Evolutionary conservation across 1,140 invertebrate genomes (phyloP).

Genomic region (Sitobion miscanthi): DNA sequence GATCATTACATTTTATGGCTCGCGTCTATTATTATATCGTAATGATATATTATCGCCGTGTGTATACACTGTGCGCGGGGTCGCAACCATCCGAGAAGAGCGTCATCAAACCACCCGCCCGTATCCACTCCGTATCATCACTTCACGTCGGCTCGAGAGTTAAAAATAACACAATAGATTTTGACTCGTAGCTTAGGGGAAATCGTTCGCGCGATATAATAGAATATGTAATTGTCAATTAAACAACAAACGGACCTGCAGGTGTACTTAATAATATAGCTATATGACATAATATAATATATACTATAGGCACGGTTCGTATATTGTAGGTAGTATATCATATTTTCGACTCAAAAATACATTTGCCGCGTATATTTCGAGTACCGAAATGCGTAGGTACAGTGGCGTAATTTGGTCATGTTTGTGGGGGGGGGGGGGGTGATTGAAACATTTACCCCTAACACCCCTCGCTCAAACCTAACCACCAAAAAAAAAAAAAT

Average conservation of each 20-base stretch:
- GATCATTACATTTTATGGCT: not conserved
- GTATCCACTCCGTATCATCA: not conserved
- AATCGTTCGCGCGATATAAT: not conserved
- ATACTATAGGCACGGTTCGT: not conserved
- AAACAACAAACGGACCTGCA: not conserved
- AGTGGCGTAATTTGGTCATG: no score
- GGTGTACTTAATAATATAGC: not conserved
- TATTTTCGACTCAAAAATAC: not conserved
- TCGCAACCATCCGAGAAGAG: not conserved
- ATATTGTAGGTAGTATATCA: not conserved
- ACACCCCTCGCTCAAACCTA: no score
- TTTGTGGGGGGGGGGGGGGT: no score
- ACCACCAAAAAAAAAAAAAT: no score
- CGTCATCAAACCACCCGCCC: not conserved
- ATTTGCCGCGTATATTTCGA: not conserved
- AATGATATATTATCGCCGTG: not conserved
- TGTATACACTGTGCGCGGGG: not conserved
- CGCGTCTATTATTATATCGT: not conserved
- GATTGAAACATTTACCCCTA: no score
- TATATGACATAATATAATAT: not conserved
- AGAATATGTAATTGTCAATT: not conserved
- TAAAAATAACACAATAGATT: conserved; percentile 12
- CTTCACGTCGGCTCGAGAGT: not conserved
- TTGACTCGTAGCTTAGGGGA: not conserved
- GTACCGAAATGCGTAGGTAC: no score